Evolutionary conservation across 2,113 vertebrate species (phyloP), one percentile per base, ranked within the genome.

Genomic region (Castor canadensis): DNA sequence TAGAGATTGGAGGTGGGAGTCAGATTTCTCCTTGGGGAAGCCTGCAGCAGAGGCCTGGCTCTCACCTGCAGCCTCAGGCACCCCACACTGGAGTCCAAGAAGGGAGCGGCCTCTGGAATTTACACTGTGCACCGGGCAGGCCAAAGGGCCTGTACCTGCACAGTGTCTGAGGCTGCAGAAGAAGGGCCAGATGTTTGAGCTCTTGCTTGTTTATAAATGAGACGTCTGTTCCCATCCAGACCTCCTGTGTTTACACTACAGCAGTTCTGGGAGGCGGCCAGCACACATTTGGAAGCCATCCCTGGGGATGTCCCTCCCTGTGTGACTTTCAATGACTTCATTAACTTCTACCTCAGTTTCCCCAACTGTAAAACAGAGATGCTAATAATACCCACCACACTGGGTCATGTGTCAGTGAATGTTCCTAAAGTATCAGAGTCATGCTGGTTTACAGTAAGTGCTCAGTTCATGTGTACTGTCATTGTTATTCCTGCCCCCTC

Each of bases 141-240:
- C 66, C 83, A 94, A 73, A 97, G 81, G 91, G 88, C 91, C 32
- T 0, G 9, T 84, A 98, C 97, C 97, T 97, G 97, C 93, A 71
- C 86, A 91, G 93, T 91, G 77, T 97, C 90, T 20, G 0, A 4
- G 45, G 90, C 40, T 76, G 54, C 88, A 52, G 20, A 66, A 73
- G 32, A 24, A 92, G 58, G 87, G 28, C 95, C 97, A 97, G 96
- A 95, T 96, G 97, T 95, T 76, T 60, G 64, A 95, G 64, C 96
- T 96, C 97, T 93, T 85, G 54, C 81, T 94, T 97, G 97, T 97
- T 97, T 97, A 98, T 95, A 97, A 91, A 97, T 6, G 24, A 95
- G 96, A 75, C 1, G 86, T 95, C 97, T 89, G 93, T 32, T 95
- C 82, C 85, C 49, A 40, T 69, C 94, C 96, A 95, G 91, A 84